Conservation (phyloP, 2,888 invertebrate species). For the Congeria kusceri region DNA sequence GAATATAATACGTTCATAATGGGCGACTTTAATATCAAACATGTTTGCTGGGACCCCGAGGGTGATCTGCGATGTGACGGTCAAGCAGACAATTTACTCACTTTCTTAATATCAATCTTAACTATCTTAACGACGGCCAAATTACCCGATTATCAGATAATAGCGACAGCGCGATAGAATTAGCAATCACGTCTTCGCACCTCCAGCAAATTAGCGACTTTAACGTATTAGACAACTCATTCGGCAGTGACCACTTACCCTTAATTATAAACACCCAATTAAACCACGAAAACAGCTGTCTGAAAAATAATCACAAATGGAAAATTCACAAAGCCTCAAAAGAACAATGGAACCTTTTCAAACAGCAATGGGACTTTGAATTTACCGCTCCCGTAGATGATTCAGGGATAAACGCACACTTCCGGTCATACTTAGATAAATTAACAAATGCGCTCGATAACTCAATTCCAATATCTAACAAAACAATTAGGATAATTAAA, state of each 20-base stretch:
- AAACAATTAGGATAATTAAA: neutral
- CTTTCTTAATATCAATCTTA: neutral
- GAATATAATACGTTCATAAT: neutral
- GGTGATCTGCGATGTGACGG: too few species aligned
- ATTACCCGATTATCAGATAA: neutral
- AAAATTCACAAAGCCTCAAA: neutral
- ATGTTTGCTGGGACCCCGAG: too few species aligned
- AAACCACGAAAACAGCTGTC: neutral
- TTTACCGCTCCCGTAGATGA: too few species aligned
- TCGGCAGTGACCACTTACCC: slow-evolving; percentile 5
- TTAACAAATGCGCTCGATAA: neutral
- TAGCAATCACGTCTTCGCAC: neutral
- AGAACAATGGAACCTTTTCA: neutral
- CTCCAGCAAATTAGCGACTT: neutral
- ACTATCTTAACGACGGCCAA: neutral
- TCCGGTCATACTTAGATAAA: too few species aligned
- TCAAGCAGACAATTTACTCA: neutral
- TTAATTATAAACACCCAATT: neutral
- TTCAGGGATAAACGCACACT: too few species aligned
- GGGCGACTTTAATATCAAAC: too few species aligned
- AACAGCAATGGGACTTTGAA: too few species aligned
- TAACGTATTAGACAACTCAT: neutral
- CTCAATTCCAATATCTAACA: neutral
- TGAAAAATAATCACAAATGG: neutral
- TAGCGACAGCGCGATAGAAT: neutral